Conservation (phyloP, 2,888 invertebrate genomes). For the Tipula unca region DNA sequence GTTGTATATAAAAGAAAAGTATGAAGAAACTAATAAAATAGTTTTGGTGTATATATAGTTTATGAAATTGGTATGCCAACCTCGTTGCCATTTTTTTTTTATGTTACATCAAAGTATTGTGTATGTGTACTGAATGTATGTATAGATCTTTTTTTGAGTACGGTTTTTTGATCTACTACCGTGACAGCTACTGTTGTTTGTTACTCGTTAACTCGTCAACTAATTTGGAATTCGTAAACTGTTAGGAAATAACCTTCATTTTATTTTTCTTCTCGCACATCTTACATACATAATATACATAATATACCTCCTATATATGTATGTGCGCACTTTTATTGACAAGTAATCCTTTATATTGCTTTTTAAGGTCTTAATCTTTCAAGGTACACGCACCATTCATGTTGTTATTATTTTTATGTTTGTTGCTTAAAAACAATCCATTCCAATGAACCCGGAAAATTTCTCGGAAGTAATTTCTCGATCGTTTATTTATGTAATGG, state of each 20-base stretch:
- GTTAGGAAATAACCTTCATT: neutral
- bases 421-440: neutral
- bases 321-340: neutral
- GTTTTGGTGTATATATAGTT: neutral
- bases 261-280: neutral
- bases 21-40: neutral
- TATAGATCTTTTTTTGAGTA: neutral
- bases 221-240: neutral
- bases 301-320: neutral
- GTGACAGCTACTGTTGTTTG: neutral
- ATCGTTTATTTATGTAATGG: neutral
- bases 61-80: neutral
- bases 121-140: neutral
- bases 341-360: neutral
- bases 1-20: neutral
- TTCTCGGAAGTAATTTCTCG: neutral
- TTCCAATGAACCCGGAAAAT: neutral
- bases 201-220: neutral
- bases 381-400: neutral
- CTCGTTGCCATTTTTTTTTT: neutral
- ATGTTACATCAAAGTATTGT: neutral
- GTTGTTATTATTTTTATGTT: neutral
- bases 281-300: neutral
- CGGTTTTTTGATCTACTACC: neutral
- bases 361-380: neutral